These are phyloP conservation scores for Stegana nigrithorax DNA, from an alignment of 2,888 invertebrate genomes.

Conservation along the genomic window DNA sequence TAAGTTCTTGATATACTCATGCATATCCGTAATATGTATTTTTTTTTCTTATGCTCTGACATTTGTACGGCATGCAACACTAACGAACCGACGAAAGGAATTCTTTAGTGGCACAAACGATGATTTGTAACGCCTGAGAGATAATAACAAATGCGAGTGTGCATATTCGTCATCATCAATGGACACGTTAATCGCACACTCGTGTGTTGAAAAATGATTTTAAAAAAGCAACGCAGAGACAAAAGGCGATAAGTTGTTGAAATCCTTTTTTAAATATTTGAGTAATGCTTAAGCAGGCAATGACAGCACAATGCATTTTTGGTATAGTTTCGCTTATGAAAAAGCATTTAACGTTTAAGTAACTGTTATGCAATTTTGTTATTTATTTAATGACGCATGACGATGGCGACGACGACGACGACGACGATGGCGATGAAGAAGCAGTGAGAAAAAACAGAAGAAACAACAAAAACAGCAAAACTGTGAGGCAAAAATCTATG, in stretches of 20 bases:
- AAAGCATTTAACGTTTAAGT: not conserved
- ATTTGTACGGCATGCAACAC: no score
- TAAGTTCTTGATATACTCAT: no score
- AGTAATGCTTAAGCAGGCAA: not conserved
- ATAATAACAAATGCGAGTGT: not conserved
- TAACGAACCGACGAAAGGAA: no score
- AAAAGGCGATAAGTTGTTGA: conserved; percentile 4
- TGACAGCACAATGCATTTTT: conserved; percentile 1
- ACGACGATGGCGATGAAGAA: not conserved
- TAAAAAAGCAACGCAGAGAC: not conserved
- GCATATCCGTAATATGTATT: no score
- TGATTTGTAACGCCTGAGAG: conserved; percentile 12
- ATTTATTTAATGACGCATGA: conserved; percentile 7
- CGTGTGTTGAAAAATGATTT: not conserved
- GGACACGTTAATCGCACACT: not conserved
- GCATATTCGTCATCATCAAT: not conserved
- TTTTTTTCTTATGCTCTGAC: no score
- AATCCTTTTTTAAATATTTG: not conserved
- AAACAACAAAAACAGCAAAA: no score
- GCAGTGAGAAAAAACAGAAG: not conserved
- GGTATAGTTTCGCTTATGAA: conserved; percentile 1
- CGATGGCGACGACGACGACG: not conserved
- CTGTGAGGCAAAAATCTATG: not conserved
- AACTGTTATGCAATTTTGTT: not conserved
- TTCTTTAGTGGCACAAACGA: no score